A percentile compares a stretch with the other conserved stretches of the same genome.
Conservation (phyloP, 2,797 vertebrate species). For the Cryptoblepharus egeriae region DNA sequence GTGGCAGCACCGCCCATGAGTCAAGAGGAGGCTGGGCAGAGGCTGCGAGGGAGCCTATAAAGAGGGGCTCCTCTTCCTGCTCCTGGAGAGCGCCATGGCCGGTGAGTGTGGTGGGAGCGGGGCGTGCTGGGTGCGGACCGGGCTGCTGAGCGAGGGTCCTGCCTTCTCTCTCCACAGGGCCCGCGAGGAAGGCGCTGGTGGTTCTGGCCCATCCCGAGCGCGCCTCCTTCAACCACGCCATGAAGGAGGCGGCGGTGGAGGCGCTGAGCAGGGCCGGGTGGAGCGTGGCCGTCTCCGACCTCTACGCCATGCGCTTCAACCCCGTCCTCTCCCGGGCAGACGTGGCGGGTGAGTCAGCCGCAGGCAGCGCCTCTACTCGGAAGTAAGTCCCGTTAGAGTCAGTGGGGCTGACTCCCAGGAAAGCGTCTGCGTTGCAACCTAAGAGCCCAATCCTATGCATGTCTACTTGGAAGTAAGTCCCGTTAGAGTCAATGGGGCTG, state of each 20-base stretch:
- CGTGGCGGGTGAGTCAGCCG: slow-evolving; percentile 76
- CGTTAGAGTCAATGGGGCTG: too few species aligned
- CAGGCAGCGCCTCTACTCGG: neutral
- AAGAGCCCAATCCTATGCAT: too few species aligned
- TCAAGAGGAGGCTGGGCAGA: too few species aligned
- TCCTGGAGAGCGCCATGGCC: slow-evolving; percentile 14
- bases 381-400: too few species aligned
- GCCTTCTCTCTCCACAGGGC: neutral
- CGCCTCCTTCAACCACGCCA: slow-evolving; percentile 82
- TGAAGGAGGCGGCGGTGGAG: slow-evolving; percentile 77
- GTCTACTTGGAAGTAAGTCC: too few species aligned
- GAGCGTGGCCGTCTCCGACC: slow-evolving; percentile 81
- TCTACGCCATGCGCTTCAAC: slow-evolving; percentile 84
- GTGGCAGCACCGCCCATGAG: too few species aligned
- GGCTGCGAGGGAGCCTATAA: neutral
- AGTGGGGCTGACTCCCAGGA: too few species aligned
- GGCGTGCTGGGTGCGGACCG: too few species aligned
- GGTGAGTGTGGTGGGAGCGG: slow-evolving; percentile 44
- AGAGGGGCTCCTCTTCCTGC: neutral
- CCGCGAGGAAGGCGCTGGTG: slow-evolving; percentile 75
- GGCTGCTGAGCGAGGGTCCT: neutral
- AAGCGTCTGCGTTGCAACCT: too few species aligned
- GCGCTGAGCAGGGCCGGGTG: slow-evolving; percentile 73
- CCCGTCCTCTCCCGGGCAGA: slow-evolving; percentile 81
- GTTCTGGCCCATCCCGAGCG: slow-evolving; percentile 81